Conservation (phyloP, 2,888 invertebrate species). For the Coleophora flavipennella region DNA sequence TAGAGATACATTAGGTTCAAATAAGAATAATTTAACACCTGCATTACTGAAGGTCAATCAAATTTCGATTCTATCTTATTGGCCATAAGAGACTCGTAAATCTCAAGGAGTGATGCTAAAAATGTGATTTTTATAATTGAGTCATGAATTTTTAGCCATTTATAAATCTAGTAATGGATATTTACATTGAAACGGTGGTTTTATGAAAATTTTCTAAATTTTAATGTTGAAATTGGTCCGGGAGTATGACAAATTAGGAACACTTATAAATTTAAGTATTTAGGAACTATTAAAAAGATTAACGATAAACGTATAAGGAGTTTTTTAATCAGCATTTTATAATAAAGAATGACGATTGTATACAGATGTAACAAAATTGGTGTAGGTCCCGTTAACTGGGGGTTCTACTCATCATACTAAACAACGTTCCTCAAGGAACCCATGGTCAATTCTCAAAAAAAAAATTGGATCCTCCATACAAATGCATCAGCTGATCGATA, state of each 20-base stretch:
- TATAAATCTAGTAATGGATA: constrained; percentile 16
- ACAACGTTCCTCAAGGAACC: too few relatives aligned
- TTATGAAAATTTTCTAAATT: constrained; percentile 24
- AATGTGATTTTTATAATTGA: constrained; percentile 38
- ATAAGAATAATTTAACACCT: constrained; percentile 31
- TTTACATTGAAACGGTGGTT: constrained; percentile 18
- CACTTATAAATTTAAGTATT: too few relatives aligned
- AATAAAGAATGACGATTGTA: too few relatives aligned
- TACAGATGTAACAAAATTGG: too few relatives aligned
- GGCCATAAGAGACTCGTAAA: constrained; percentile 34
- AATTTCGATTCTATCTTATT: constrained; percentile 42
- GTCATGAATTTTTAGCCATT: constrained; percentile 28
- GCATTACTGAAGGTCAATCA: constrained; percentile 27
- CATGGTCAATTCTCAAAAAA: too few relatives aligned
- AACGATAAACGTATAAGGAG: constrained; percentile 1
- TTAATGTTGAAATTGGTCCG: constrained; percentile 4
- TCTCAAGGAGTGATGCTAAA: constrained; percentile 26
- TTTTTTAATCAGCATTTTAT: too few relatives aligned
- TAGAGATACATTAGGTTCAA: constrained; percentile 10
- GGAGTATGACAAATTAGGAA: too few relatives aligned
- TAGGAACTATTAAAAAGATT: too few relatives aligned
- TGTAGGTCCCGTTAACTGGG: too few relatives aligned
- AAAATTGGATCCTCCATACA: too few relatives aligned
- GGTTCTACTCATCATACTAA: too few relatives aligned
- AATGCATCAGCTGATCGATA: too few relatives aligned